Evolutionary conservation across 92 coral and sea anemone species (phyloP), one percentile per base, ranked within the genome.

Genomic region (Zoanthus sociatus): DNA sequence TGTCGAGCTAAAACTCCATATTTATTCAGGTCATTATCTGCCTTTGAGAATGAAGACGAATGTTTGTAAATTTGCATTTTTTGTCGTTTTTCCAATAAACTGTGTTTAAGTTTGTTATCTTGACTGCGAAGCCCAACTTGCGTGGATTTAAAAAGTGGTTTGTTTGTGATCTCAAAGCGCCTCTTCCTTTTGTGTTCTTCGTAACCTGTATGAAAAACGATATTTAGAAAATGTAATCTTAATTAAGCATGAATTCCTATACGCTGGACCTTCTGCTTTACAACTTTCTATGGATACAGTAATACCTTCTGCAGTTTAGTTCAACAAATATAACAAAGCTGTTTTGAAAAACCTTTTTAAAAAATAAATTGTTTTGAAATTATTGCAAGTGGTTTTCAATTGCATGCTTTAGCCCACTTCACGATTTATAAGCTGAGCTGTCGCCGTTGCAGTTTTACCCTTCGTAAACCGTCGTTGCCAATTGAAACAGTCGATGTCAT

Each of bases 151-250:
- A 95, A 95, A 77, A 95, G 84, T 30, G 98, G 96, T 76, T 92
- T 88, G 69, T 75, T 86, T 83, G 92, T 89, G 33, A 95, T 90
- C 89, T 95, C 93, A 45, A 84, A 87, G 18, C 96, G 94, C 15
- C 91, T 90, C 82, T 93, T 95, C 15, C 89, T 94, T 70, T 92
- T 91, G 48, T 95, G 93, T 32, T 70, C 98, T 33, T 93, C 96
- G 78, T 86, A 95, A 10, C 98, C 98, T 95, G 12, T n/a, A 45
- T 11, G 11, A 71, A 77, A 76, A 31, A 44, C 15, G 26, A 11
- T 32, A 51, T 6, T 30, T 7, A 9, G 6, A 67, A 67, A 30
- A 9, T 69, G 31, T 9, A 8, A 63, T 63, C 9, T 20, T 60
- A 14, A 11, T 5, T 14, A 4, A 60, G 26, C 69, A 18, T 9